Evolutionary conservation across 2,888 invertebrate genomes (phyloP).

Genomic region (Tholera decimalis): DNA sequence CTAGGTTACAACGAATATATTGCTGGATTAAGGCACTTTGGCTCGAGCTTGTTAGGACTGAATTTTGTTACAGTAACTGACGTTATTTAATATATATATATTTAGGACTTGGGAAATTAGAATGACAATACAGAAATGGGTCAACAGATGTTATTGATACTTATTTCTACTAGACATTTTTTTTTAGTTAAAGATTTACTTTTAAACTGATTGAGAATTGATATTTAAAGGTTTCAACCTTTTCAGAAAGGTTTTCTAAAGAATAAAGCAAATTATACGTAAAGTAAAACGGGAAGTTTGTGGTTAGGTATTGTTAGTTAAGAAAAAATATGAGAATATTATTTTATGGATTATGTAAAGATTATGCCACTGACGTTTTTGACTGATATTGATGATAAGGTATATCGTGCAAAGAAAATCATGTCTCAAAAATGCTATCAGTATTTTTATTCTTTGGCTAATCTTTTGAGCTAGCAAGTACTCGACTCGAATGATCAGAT

Average conservation of each 20-base stretch:
- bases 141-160: not conserved
- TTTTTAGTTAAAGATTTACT: too few species aligned
- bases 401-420: not conserved
- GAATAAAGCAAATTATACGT: not conserved
- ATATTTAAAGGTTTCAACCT: not conserved
- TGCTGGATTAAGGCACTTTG: conserved; percentile 46
- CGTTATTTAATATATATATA: not conserved
- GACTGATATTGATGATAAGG: not conserved
- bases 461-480: conserved; percentile 17
- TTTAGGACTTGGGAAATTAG: not conserved
- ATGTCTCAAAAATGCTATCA: not conserved
- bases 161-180: not conserved
- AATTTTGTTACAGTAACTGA: not conserved
- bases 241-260: not conserved
- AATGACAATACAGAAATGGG: not conserved
- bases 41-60: conserved; percentile 21
- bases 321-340: not conserved
- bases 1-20: conserved; percentile 44
- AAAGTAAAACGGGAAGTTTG: not conserved
- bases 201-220: not conserved
- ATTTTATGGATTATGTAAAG: not conserved
- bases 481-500: conserved; percentile 9
- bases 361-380: not conserved
- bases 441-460: conserved; percentile 10
- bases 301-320: not conserved